These are phyloP conservation scores for Lynx canadensis DNA, from an alignment of 2,113 vertebrate species.

Conservation along the genomic window DNA sequence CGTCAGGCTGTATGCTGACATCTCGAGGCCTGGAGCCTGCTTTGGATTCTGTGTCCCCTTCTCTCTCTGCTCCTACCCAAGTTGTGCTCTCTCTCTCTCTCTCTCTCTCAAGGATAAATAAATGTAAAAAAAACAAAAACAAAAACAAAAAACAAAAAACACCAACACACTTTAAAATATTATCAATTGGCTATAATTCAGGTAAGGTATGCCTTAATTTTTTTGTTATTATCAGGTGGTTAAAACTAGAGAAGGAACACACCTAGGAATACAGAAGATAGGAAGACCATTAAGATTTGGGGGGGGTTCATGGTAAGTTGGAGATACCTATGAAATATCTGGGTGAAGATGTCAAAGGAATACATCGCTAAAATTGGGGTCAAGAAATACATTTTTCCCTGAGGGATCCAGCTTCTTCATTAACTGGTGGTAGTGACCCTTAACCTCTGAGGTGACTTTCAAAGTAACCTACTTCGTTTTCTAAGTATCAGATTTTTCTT, in stretches of 20 bases:
- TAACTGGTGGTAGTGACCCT: not conserved
- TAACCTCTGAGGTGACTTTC: not conserved
- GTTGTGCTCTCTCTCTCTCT: no score
- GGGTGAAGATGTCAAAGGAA: not conserved
- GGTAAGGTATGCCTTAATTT: not conserved
- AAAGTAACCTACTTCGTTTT: not conserved
- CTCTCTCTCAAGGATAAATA: no score
- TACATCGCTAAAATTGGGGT: not conserved
- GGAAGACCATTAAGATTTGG: not conserved
- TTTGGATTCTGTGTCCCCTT: no score
- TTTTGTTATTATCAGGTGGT: not conserved
- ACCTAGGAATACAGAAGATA: not conserved
- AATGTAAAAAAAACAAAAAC: no score
- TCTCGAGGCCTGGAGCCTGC: no score
- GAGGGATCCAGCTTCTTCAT: not conserved
- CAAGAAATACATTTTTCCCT: not conserved
- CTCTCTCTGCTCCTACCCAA: no score
- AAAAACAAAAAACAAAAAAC: no score
- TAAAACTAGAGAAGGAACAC: not conserved
- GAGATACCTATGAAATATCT: not conserved
- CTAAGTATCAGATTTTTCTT: not conserved
- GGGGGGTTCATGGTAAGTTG: not conserved
- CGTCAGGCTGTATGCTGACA: no score
- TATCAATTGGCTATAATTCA: not conserved
- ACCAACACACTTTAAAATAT: no score